Evolutionary conservation across 2,797 vertebrate genomes (phyloP).

Genomic region (Eulemur albifrons): DNA sequence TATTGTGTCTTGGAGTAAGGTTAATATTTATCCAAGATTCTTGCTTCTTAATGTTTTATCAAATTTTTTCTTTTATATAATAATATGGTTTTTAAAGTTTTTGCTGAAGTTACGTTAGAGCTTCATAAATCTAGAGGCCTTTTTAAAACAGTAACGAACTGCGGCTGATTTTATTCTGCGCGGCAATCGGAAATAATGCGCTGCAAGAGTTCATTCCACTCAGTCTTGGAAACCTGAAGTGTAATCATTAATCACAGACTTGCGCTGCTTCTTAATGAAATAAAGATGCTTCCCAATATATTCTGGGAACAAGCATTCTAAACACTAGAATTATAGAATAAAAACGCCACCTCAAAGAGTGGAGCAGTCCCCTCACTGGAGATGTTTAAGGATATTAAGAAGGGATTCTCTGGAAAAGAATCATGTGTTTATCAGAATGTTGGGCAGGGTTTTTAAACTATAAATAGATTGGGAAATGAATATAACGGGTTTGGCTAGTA

Average conservation of each 20-base stretch:
- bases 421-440: background rate
- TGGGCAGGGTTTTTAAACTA: background rate
- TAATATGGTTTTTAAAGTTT: background rate
- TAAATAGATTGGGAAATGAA: background rate
- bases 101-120: background rate
- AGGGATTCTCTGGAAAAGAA: background rate
- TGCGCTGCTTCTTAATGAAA: constrained; percentile 28
- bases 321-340: background rate
- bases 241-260: background rate
- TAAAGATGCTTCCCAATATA: background rate
- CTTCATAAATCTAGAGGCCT: background rate
- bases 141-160: background rate
- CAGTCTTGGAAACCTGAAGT: constrained; percentile 33
- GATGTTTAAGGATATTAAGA: background rate
- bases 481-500: background rate
- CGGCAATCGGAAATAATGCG: background rate
- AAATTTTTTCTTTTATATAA: background rate
- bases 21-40: background rate
- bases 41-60: constrained; percentile 3
- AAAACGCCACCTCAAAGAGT: background rate
- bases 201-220: constrained; percentile 10
- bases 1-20: background rate
- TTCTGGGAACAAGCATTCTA: background rate
- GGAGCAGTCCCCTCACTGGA: background rate
- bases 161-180: constrained; percentile 22